A percentile compares a stretch with the other conserved stretches of the same genome.
These are phyloP conservation scores for Calameuta pallipes DNA, from an alignment of 2,888 invertebrate species.

Conservation along the genomic window DNA sequence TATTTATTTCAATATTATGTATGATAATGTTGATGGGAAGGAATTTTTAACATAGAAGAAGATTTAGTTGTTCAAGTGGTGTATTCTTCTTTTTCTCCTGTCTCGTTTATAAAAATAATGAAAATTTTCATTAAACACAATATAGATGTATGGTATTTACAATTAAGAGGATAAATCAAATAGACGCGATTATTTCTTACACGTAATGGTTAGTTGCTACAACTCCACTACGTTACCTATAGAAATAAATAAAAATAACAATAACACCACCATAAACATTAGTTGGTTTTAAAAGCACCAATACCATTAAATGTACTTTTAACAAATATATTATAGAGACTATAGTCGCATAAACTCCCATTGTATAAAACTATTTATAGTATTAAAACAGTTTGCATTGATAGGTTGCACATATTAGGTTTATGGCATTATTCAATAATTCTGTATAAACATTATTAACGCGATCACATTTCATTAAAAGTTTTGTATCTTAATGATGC, in stretches of 20 bases:
- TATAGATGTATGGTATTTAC: not conserved
- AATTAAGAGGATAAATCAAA: conserved; percentile 2
- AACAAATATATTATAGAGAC: conserved; percentile 31
- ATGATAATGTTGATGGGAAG: not conserved
- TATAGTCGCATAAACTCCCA: conserved; percentile 23
- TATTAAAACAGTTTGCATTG: conserved; percentile 63
- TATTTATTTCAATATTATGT: not conserved
- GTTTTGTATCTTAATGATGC: not conserved
- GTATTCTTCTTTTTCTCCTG: conserved; percentile 13
- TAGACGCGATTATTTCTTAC: not conserved
- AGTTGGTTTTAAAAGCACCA: conserved; percentile 43
- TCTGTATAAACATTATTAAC: conserved; percentile 31
- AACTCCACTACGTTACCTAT: not conserved
- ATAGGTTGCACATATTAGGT: conserved; percentile 60
- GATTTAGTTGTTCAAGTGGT: not conserved
- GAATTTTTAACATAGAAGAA: not conserved
- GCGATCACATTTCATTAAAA: conserved; percentile 28
- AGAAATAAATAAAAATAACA: conserved; percentile 19
- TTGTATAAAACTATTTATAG: conserved; percentile 52
- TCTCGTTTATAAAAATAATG: conserved; percentile 1
- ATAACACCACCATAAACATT: conserved; percentile 25
- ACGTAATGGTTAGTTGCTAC: not conserved
- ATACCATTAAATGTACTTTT: conserved; percentile 38
- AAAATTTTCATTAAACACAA: not conserved
- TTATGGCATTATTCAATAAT: conserved; percentile 52